Conservation (phyloP, 2,888 invertebrate species). For the Rotaria sp. region DNA sequence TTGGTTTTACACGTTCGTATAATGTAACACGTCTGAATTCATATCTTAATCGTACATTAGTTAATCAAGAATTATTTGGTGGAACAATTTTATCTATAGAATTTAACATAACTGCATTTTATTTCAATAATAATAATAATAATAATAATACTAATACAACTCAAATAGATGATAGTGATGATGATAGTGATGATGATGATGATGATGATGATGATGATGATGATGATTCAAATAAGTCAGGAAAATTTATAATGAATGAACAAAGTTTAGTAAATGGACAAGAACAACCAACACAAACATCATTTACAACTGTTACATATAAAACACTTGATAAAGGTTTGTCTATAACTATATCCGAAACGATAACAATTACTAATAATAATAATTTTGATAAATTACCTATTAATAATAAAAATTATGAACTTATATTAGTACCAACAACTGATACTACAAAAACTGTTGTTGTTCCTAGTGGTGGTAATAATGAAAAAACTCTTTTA, state of each 20-base stretch:
- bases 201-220: not conserved
- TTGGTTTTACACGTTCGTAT: not conserved
- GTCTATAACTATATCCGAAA: slow-evolving; percentile 17
- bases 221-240: not conserved
- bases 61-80: not conserved
- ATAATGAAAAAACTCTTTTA: not conserved
- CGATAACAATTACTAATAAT: slow-evolving; percentile 26
- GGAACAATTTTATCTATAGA: not conserved
- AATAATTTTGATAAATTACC: not conserved
- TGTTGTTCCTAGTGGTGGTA: not conserved
- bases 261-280: not conserved
- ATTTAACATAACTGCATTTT: not conserved
- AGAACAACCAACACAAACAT: not conserved
- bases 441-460: not conserved
- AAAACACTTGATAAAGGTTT: not conserved
- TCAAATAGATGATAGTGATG: no score
- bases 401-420: not conserved
- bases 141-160: no score
- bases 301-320: slow-evolving; percentile 1
- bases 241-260: not conserved
- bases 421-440: not conserved
- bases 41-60: slow-evolving; percentile 23
- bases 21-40: not conserved
- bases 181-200: not conserved
- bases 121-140: not conserved